These are phyloP conservation scores for Lutjanus campechanus DNA, from an alignment of 2,797 vertebrate genomes.

Conservation along the genomic window DNA sequence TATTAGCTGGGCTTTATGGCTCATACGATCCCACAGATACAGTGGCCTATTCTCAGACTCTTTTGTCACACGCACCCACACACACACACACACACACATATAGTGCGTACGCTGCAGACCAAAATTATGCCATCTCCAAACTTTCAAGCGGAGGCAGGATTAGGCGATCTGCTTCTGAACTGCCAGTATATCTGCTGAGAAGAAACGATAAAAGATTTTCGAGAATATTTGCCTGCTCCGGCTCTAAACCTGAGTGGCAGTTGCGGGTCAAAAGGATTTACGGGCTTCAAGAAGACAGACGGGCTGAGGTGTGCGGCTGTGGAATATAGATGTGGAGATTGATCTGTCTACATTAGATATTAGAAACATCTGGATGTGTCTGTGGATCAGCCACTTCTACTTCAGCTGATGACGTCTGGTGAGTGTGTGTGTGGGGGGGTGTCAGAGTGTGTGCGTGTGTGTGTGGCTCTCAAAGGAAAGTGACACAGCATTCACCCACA, in stretches of 20 bases:
- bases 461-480: neutral
- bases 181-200: conserved; percentile 37
- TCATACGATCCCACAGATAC: conserved; percentile 51
- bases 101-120: conserved; percentile 12
- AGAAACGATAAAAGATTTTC: conserved; percentile 32
- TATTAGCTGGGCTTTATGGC: conserved; percentile 37
- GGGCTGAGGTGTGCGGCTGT: conserved; percentile 24
- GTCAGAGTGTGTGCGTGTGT: neutral
- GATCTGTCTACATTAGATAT: conserved; percentile 39
- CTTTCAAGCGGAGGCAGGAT: conserved; percentile 40
- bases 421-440: neutral
- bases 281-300: conserved; percentile 17
- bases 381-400: neutral
- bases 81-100: neutral
- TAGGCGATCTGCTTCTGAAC: conserved; percentile 30
- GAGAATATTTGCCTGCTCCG: conserved; percentile 26
- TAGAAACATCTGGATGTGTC: conserved; percentile 31
- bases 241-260: conserved; percentile 62
- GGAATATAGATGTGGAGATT: conserved; percentile 46
- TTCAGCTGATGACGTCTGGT: neutral
- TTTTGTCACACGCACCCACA: conserved; percentile 28
- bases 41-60: conserved; percentile 28
- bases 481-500: neutral
- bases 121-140: conserved; percentile 38
- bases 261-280: conserved; percentile 54